Conservation (phyloP, 1,140 invertebrate species). For the Trachelipus rathkii region DNA sequence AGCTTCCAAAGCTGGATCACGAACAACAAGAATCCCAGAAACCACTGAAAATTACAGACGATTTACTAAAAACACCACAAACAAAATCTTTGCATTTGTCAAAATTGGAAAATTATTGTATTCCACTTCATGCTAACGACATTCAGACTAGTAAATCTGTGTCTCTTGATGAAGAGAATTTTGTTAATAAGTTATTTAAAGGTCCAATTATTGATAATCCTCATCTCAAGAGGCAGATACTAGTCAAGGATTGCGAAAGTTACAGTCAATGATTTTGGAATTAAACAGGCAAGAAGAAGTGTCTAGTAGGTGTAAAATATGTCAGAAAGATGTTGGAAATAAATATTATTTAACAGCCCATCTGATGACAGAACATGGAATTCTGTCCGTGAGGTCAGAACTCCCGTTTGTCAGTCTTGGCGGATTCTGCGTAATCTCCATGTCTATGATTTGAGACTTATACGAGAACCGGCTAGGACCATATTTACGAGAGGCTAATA, state of each 20-base stretch:
- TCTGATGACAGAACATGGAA: conserved; percentile 60
- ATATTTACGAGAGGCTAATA: too few species aligned
- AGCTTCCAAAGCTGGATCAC: too few species aligned
- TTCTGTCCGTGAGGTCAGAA: conserved; percentile 52
- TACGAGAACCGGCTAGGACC: too few species aligned
- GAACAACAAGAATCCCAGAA: not conserved
- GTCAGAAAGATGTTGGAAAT: conserved; percentile 58
- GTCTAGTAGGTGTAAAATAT: conserved; percentile 57
- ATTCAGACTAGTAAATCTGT: not conserved
- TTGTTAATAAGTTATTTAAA: not conserved
- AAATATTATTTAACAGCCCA: conserved; percentile 59
- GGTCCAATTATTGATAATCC: not conserved
- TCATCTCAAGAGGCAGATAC: conserved; percentile 35
- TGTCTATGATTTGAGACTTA: too few species aligned
- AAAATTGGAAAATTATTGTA: not conserved
- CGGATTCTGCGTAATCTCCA: too few species aligned
- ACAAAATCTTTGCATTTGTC: not conserved
- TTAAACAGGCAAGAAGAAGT: conserved; percentile 63
- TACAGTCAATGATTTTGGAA: conserved; percentile 87
- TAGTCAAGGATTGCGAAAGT: conserved; percentile 72
- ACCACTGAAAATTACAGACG: not conserved
- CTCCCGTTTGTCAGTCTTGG: too few species aligned
- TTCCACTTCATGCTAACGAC: not conserved
- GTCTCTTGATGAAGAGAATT: not conserved
- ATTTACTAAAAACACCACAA: not conserved